These are phyloP conservation scores for Ashinkailepas kermadecensis DNA, from an alignment of 2,888 invertebrate genomes.

Conservation along the genomic window DNA sequence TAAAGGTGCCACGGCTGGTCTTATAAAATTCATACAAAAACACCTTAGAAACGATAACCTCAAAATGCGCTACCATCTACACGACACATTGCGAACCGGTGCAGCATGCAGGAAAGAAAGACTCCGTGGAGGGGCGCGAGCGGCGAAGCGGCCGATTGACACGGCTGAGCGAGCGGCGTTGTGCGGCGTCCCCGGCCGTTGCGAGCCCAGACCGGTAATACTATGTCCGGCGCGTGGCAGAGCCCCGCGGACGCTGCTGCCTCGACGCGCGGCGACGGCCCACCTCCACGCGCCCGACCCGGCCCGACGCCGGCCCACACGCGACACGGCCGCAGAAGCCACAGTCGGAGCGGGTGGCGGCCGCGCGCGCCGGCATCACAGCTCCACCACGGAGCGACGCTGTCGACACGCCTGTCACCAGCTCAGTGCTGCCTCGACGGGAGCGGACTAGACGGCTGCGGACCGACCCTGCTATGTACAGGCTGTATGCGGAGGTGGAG, in stretches of 20 bases:
- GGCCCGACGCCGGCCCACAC: no score
- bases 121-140: not conserved
- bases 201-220: no score
- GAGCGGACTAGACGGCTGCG: no score
- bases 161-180: not conserved
- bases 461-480: not conserved
- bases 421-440: no score
- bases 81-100: not conserved
- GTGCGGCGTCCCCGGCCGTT: not conserved
- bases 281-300: no score
- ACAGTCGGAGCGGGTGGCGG: no score
- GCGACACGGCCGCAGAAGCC: no score
- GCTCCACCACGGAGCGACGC: no score
- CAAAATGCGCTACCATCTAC: not conserved
- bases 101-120: not conserved
- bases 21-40: conserved; percentile 19
- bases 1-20: not conserved
- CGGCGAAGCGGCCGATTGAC: not conserved
- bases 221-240: no score
- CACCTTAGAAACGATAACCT: conserved; percentile 6
- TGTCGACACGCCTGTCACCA: no score
- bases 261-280: not conserved
- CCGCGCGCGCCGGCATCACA: no score
- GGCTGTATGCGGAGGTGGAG: not conserved
- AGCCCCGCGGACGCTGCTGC: not conserved